Evolutionary conservation across 2,888 invertebrate species (phyloP).

Genomic region (Agelastica alni): DNA sequence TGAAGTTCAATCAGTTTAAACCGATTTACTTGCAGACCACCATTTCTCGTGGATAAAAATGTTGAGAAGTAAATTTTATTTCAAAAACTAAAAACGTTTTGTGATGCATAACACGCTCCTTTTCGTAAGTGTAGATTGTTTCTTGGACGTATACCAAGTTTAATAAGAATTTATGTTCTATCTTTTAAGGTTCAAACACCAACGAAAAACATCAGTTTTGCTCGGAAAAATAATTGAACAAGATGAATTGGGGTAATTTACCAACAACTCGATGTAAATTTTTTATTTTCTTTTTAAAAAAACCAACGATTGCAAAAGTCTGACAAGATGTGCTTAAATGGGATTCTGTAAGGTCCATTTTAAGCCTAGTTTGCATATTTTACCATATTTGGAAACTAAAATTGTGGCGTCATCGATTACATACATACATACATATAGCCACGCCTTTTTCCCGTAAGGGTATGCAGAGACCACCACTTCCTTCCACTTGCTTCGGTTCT

Average conservation of each 20-base stretch:
- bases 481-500: too few species aligned
- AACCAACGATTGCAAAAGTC: too few species aligned
- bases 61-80: slow-evolving; percentile 12
- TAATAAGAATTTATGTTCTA: slow-evolving; percentile 33
- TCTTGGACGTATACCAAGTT: slow-evolving; percentile 27
- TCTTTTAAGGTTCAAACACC: slow-evolving; percentile 25
- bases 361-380: too few species aligned
- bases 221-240: slow-evolving; percentile 20
- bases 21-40: background rate
- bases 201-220: slow-evolving; percentile 23
- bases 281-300: background rate
- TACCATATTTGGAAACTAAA: too few species aligned
- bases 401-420: too few species aligned
- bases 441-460: too few species aligned
- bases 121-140: slow-evolving; percentile 25
- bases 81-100: slow-evolving; percentile 21
- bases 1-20: slow-evolving; percentile 7
- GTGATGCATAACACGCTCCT: slow-evolving; percentile 22
- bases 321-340: too few species aligned
- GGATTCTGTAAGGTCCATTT: too few species aligned
- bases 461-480: too few species aligned
- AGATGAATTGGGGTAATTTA: slow-evolving; percentile 20
- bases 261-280: slow-evolving; percentile 1
- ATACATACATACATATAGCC: too few species aligned
- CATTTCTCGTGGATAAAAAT: slow-evolving; percentile 6